phyloP scores from a whole-genome alignment of 2,888 invertebrate species.

The Thumatha senex region DNA sequence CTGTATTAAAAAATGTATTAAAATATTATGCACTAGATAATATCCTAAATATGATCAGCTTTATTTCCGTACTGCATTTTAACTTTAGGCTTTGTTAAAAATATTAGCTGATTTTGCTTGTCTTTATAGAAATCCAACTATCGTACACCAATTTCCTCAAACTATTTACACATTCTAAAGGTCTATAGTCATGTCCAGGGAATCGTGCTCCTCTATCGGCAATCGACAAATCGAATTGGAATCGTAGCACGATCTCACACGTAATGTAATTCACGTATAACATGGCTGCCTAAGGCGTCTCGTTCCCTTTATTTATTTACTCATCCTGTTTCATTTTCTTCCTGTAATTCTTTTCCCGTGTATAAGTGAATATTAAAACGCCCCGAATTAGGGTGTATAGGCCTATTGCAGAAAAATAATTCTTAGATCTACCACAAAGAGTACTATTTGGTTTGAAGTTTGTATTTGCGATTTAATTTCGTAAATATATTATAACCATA shows the following conservation, averaged over 20 bases:
- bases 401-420: conserved; percentile 33
- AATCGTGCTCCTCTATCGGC: conserved; percentile 48
- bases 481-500: conserved; percentile 31
- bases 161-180: conserved; percentile 74
- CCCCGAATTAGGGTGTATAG: conserved; percentile 57
- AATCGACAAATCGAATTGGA: conserved; percentile 75
- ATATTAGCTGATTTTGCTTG: no score
- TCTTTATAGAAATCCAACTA: conserved; percentile 4
- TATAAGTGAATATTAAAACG: conserved; percentile 79
- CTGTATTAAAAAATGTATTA: no score
- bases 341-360: conserved; percentile 79
- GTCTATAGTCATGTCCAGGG: conserved; percentile 54
- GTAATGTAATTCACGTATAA: conserved; percentile 61
- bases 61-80: no score
- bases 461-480: conserved; percentile 53
- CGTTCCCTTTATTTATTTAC: conserved; percentile 73
- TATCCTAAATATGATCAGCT: no score
- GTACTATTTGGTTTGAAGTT: conserved; percentile 39
- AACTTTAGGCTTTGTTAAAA: no score
- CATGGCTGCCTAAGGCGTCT: conserved; percentile 50
- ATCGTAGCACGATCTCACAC: conserved; percentile 70
- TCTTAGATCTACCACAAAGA: conserved; percentile 43
- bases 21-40: no score
- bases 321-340: conserved; percentile 77
- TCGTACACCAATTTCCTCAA: conserved; percentile 33